Evolutionary conservation across 1,140 invertebrate species (phyloP).

Genomic region (Zaprionus taronus): DNA sequence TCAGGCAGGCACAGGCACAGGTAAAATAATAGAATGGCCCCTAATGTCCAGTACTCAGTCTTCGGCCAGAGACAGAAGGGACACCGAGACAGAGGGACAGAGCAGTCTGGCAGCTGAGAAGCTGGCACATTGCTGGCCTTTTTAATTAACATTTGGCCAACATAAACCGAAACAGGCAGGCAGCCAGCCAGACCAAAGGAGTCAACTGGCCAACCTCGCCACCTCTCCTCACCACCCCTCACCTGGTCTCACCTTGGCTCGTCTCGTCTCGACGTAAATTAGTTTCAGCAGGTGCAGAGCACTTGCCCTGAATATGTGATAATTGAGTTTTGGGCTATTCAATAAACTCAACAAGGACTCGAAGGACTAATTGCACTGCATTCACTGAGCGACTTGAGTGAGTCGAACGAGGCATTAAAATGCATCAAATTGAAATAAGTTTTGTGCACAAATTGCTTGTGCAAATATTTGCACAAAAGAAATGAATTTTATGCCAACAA

Average conservation of each 20-base stretch:
- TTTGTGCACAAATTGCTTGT: conserved; percentile 5
- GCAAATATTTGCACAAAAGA: conserved; percentile 27
- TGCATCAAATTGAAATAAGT: conserved; percentile 43
- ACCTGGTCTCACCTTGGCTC: background rate
- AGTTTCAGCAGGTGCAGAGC: conserved; percentile 37
- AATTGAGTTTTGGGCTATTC: conserved; percentile 68
- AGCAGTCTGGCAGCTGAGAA: background rate
- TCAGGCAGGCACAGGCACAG: background rate
- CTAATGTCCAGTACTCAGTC: conserved; percentile 24
- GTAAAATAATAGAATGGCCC: conserved; percentile 53
- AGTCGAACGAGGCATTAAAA: conserved; percentile 24
- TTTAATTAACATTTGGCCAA: conserved; percentile 72
- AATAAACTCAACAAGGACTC: conserved; percentile 40
- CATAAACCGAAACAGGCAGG: conserved; percentile 42
- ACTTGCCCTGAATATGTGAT: conserved; percentile 69
- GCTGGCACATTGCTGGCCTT: conserved; percentile 36
- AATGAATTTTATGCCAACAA: conserved; percentile 1
- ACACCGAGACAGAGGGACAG: background rate
- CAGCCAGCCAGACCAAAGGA: conserved; percentile 6
- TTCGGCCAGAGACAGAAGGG: too few species aligned
- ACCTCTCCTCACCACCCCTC: background rate
- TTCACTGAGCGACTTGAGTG: conserved; percentile 10
- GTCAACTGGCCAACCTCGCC: background rate
- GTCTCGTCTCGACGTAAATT: conserved; percentile 14
- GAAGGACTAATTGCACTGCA: conserved; percentile 52